Percentiles rank a stretch among this genome's conserved stretches.
These are phyloP conservation scores for Smutsia temminckii DNA, from an alignment of 2,797 vertebrate species.

Conservation along the genomic window DNA sequence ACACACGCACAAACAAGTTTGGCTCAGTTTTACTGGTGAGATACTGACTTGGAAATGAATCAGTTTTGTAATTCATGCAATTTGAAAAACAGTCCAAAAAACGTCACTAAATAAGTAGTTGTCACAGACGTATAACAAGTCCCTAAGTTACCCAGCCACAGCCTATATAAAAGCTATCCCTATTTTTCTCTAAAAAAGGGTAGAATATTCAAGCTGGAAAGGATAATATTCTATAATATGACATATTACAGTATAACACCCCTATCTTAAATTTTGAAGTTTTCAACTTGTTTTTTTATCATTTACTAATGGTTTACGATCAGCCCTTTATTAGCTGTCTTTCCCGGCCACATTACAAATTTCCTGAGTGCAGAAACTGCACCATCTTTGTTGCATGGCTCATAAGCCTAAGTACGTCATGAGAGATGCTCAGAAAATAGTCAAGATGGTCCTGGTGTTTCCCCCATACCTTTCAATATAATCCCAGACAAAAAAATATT, in stretches of 20 bases:
- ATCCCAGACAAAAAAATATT: neutral
- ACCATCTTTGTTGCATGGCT: neutral
- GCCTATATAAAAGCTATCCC: neutral
- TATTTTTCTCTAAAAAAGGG: neutral
- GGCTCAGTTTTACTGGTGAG: constrained; percentile 50
- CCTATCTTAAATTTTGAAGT: neutral
- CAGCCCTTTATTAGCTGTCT: neutral
- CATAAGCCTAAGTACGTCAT: accelerated
- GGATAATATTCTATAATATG: neutral
- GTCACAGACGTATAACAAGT: constrained; percentile 55
- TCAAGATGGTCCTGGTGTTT: no score
- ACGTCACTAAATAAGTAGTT: constrained; percentile 51
- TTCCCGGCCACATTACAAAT: neutral
- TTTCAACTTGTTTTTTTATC: neutral
- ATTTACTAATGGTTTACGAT: neutral
- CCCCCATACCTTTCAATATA: neutral
- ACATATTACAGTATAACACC: neutral
- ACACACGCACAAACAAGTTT: neutral
- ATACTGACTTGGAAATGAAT: constrained; percentile 54
- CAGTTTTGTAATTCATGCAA: constrained; percentile 49
- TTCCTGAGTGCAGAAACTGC: neutral
- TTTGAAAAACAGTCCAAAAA: constrained; percentile 42
- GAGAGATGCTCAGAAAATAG: neutral
- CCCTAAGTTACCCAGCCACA: constrained; percentile 13
- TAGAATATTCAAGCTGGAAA: neutral